These are phyloP conservation scores for Coturnix japonica DNA, from an alignment of 2,113 vertebrate species.

Conservation along the genomic window DNA sequence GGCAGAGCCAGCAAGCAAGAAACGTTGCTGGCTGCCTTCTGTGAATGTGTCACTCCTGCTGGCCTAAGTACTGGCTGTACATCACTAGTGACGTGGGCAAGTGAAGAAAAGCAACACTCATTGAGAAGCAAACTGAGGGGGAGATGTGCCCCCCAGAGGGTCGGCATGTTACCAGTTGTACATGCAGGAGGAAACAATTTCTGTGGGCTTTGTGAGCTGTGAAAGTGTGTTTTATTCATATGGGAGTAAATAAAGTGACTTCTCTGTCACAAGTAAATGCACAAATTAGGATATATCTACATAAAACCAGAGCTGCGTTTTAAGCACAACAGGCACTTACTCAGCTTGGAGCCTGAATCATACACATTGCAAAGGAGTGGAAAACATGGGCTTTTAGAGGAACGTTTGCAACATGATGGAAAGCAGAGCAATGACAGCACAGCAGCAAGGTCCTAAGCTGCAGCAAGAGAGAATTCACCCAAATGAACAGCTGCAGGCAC, in stretches of 20 bases:
- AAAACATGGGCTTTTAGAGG: neutral
- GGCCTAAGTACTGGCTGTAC: neutral
- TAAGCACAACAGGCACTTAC: neutral
- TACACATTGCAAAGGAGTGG: neutral
- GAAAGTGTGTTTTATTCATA: neutral
- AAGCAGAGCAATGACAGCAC: too few species aligned
- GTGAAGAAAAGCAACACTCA: neutral
- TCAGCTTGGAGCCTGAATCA: neutral
- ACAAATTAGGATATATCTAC: neutral
- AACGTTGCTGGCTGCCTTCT: neutral
- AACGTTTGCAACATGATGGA: neutral
- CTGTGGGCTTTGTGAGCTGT: neutral
- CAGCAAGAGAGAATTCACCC: too few species aligned
- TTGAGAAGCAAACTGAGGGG: neutral
- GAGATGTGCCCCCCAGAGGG: neutral
- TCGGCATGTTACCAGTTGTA: neutral
- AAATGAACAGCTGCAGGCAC: too few species aligned
- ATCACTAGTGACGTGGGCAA: neutral
- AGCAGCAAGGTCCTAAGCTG: too few species aligned
- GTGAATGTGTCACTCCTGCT: accelerated
- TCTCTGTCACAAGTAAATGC: neutral
- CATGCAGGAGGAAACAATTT: neutral
- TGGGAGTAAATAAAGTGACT: neutral
- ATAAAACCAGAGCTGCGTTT: neutral
- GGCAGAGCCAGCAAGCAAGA: neutral